phyloP scores from a whole-genome alignment of 2,888 invertebrate species.

The Lycophotia porphyrea region DNA sequence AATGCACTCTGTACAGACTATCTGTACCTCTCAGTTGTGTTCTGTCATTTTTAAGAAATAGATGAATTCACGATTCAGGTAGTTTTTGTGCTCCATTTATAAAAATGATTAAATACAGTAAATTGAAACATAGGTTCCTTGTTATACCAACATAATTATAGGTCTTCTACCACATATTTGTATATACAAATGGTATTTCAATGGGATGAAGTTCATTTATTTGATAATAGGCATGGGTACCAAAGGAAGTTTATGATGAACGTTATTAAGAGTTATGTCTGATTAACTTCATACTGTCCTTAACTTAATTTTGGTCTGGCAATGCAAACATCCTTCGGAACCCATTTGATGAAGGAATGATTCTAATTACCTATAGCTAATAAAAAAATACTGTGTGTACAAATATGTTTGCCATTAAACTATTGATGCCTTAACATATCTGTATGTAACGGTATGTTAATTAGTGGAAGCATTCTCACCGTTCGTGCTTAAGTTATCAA shows the following conservation, averaged over 20 bases:
- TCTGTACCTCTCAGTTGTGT: constrained; percentile 49
- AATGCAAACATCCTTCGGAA: constrained; percentile 62
- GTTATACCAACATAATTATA: constrained; percentile 38
- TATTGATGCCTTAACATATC: constrained; percentile 74
- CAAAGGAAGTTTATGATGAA: constrained; percentile 56
- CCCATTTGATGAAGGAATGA: constrained; percentile 59
- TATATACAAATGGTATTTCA: constrained; percentile 72
- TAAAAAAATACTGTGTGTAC: constrained; percentile 65
- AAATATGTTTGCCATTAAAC: constrained; percentile 71
- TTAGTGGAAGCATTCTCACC: constrained; percentile 91
- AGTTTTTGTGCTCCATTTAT: constrained; percentile 10
- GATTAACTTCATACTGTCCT: not conserved
- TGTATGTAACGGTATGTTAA: constrained; percentile 72
- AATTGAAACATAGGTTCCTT: constrained; percentile 51
- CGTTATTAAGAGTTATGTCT: not conserved
- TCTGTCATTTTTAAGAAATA: constrained; percentile 42
- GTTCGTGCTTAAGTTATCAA: constrained; percentile 89
- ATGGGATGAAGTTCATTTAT: constrained; percentile 54
- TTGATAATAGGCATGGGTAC: constrained; percentile 60
- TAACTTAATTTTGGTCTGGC: constrained; percentile 11
- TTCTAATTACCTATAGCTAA: constrained; percentile 59
- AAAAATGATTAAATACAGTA: constrained; percentile 26
- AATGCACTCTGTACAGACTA: constrained; percentile 81
- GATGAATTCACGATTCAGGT: constrained; percentile 45
- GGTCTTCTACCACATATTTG: constrained; percentile 63